These are phyloP conservation scores for Laupala kohalensis DNA, from an alignment of 1,140 invertebrate genomes.

Conservation along the genomic window DNA sequence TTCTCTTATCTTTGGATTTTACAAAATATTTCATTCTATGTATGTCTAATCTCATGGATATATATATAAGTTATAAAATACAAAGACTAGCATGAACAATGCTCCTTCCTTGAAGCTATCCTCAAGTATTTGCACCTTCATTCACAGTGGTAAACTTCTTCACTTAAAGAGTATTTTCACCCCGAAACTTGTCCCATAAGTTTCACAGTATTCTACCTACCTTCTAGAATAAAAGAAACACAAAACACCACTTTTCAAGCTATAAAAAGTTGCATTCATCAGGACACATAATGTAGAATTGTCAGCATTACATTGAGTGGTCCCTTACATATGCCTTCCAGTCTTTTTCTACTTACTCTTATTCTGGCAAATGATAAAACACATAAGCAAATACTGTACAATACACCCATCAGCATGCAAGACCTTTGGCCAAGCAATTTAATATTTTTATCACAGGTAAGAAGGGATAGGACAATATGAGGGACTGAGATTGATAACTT, in stretches of 20 bases:
- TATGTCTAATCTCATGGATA: constrained; percentile 4
- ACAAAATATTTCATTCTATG: constrained; percentile 10
- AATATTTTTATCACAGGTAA: not conserved
- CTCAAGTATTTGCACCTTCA: not conserved
- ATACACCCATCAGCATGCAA: not conserved
- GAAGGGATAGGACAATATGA: not conserved
- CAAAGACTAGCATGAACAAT: constrained; percentile 14
- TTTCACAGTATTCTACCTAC: not conserved
- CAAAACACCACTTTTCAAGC: not conserved
- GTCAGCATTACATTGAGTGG: not conserved
- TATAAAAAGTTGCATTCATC: not conserved
- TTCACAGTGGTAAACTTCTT: not conserved
- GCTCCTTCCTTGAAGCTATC: not conserved
- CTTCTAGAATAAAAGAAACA: not conserved
- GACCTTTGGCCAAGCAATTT: not conserved
- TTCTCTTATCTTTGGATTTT: constrained; percentile 12
- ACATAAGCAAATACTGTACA: not conserved
- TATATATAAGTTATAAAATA: constrained; percentile 10
- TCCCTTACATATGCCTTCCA: not conserved
- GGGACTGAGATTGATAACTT: not conserved
- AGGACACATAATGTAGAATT: not conserved
- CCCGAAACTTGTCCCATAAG: not conserved
- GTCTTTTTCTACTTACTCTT: not conserved
- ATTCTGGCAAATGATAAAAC: not conserved
- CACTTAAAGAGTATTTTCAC: not conserved